These are phyloP conservation scores for Drosophila micromelanica DNA, from an alignment of 1,140 invertebrate species.

Conservation along the genomic window DNA sequence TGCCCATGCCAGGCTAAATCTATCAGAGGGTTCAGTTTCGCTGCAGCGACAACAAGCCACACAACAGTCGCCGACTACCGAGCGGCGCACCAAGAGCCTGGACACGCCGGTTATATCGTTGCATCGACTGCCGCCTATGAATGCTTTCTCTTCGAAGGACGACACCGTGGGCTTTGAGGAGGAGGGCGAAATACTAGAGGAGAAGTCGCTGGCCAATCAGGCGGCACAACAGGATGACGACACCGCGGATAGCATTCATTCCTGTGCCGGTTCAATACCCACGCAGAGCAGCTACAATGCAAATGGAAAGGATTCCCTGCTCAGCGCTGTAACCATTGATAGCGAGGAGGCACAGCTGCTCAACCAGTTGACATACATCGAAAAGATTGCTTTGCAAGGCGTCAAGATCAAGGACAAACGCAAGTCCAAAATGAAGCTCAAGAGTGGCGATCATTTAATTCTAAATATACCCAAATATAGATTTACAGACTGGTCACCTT, in stretches of 20 bases:
- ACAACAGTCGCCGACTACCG: constrained; percentile 88
- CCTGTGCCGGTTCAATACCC: constrained; percentile 80
- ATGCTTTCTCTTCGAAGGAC: constrained; percentile 94
- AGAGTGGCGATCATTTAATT: constrained; percentile 82
- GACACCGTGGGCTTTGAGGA: constrained; percentile 91
- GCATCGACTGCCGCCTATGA: constrained; percentile 91
- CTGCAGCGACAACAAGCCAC: constrained; percentile 89
- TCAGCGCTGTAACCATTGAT: constrained; percentile 85
- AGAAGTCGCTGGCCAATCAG: constrained; percentile 84
- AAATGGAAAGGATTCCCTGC: constrained; percentile 57
- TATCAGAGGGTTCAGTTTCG: constrained; percentile 92
- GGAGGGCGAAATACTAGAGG: constrained; percentile 87
- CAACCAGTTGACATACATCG: constrained; percentile 82
- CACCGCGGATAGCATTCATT: constrained; percentile 75
- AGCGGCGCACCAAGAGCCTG: constrained; percentile 91
- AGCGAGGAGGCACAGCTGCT: constrained; percentile 86
- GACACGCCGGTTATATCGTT: constrained; percentile 92
- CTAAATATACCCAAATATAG: constrained; percentile 83
- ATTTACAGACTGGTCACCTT: constrained; percentile 83
- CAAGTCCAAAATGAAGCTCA: constrained; percentile 79
- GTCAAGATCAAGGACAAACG: constrained; percentile 84
- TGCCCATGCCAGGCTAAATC: constrained; percentile 90
- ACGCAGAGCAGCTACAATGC: constrained; percentile 66
- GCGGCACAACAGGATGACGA: constrained; percentile 63
- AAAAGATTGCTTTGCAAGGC: constrained; percentile 82